Conservation (phyloP, 1,140 invertebrate genomes). For the Lerema accius region DNA sequence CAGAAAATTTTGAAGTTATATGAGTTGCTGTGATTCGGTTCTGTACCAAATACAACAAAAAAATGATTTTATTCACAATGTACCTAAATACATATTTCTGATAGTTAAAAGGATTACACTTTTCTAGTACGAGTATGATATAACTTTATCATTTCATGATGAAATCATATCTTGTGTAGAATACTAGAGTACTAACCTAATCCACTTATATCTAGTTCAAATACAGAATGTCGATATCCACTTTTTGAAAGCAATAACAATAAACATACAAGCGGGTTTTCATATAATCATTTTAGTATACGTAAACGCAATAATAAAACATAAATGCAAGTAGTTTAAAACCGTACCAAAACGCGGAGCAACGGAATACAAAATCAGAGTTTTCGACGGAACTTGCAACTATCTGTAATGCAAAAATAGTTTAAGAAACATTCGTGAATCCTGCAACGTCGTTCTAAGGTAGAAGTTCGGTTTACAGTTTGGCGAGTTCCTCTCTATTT, state of each 20-base stretch:
- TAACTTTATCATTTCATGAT: no score
- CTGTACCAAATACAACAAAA: no score
- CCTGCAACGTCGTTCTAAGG: constrained; percentile 39
- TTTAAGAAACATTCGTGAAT: constrained; percentile 31
- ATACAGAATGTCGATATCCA: neutral
- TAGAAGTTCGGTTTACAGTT: constrained; percentile 40
- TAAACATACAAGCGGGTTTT: neutral
- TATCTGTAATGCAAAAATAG: constrained; percentile 37
- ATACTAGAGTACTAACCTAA: no score
- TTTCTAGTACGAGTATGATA: no score
- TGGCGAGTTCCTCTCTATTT: constrained; percentile 38
- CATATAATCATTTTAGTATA: constrained; percentile 5
- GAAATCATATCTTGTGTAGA: no score
- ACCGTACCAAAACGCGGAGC: constrained; percentile 26
- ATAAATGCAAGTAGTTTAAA: constrained; percentile 17
- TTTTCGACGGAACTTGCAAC: constrained; percentile 30
- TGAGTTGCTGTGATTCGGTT: no score
- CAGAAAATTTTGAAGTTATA: no score
- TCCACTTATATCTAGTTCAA: neutral
- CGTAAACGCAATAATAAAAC: constrained; percentile 8
- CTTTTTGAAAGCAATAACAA: neutral
- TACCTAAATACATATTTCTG: no score
- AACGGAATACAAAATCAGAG: constrained; percentile 30
- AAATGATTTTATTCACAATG: no score
- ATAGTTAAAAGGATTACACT: no score